These are phyloP conservation scores for Metopolophium dirhodum DNA, from an alignment of 1,140 invertebrate genomes.

Conservation along the genomic window DNA sequence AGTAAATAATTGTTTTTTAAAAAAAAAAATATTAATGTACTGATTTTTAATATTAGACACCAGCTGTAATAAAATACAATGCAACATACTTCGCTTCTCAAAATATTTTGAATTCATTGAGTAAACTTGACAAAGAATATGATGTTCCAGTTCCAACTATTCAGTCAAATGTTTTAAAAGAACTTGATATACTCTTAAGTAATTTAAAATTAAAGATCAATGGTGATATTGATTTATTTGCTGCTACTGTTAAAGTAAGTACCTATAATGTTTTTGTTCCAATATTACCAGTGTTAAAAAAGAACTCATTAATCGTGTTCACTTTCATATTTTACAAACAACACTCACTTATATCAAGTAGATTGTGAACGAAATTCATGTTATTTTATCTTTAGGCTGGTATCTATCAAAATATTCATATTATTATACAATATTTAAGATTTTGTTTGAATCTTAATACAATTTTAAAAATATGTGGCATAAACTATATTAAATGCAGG, in stretches of 20 bases:
- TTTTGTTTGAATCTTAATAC: too few relatives aligned
- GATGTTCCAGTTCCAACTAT: neutral
- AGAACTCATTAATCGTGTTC: neutral
- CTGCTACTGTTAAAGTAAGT: slow-evolving; percentile 27
- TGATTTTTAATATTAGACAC: neutral
- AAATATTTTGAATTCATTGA: slow-evolving; percentile 11
- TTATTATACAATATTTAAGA: too few relatives aligned
- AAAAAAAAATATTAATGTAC: neutral
- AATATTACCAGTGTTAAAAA: neutral
- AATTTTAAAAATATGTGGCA: too few relatives aligned
- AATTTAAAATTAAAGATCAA: slow-evolving; percentile 40
- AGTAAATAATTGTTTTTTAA: too few relatives aligned
- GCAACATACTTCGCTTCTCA: neutral
- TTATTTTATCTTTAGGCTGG: neutral
- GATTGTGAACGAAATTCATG: neutral
- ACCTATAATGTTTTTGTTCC: neutral
- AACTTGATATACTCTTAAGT: slow-evolving; percentile 13
- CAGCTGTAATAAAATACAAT: neutral
- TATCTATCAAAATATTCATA: too few relatives aligned
- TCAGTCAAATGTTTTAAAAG: slow-evolving; percentile 32
- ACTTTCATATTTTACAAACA: neutral
- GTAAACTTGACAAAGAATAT: slow-evolving; percentile 22
- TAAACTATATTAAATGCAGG: too few relatives aligned
- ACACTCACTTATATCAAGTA: neutral
- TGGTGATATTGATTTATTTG: slow-evolving; percentile 41